Conservation (phyloP, 2,113 vertebrate genomes). For the Nannospalax galili region DNA sequence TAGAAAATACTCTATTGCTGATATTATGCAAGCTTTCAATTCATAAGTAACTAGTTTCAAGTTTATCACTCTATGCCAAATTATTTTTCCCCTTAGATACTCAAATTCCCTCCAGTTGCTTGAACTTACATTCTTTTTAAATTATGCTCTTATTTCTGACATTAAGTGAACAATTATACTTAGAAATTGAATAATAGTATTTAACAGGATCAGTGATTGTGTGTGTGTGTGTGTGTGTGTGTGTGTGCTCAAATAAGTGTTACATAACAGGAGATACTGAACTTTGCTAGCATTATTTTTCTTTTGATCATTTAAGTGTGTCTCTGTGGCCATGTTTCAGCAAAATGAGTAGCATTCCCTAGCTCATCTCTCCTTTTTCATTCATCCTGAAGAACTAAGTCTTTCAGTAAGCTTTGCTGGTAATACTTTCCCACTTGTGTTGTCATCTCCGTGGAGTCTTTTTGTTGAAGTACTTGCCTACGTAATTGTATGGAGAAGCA, state of each 20-base stretch:
- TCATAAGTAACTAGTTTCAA: slow-evolving; percentile 60
- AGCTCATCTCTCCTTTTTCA: neutral
- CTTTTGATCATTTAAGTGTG: slow-evolving; percentile 41
- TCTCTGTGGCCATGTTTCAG: slow-evolving; percentile 41
- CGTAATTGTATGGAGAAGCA: slow-evolving; percentile 60
- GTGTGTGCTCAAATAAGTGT: slow-evolving; percentile 67
- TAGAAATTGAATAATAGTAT: slow-evolving; percentile 69
- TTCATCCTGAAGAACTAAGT: slow-evolving; percentile 49
- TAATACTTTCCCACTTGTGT: slow-evolving; percentile 76
- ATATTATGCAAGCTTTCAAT: slow-evolving; percentile 62
- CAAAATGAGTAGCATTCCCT: slow-evolving; percentile 41
- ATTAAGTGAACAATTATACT: slow-evolving; percentile 68
- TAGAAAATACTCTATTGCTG: slow-evolving; percentile 52
- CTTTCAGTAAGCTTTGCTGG: slow-evolving; percentile 62
- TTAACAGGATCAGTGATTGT: slow-evolving; percentile 76
- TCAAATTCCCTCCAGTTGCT: slow-evolving; percentile 68
- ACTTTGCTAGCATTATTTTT: slow-evolving; percentile 34
- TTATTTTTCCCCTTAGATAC: slow-evolving; percentile 40
- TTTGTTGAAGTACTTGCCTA: slow-evolving; percentile 76
- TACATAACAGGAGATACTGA: slow-evolving; percentile 43
- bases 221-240: too few species aligned
- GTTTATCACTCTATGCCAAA: slow-evolving; percentile 50
- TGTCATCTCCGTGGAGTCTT: slow-evolving; percentile 66
- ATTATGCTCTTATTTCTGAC: slow-evolving; percentile 76
- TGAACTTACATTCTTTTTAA: slow-evolving; percentile 67